Evolutionary conservation across 92 coral and sea anemone genomes (phyloP), one percentile per base, ranked within the genome.

Genomic region (Actinostola sp.): DNA sequence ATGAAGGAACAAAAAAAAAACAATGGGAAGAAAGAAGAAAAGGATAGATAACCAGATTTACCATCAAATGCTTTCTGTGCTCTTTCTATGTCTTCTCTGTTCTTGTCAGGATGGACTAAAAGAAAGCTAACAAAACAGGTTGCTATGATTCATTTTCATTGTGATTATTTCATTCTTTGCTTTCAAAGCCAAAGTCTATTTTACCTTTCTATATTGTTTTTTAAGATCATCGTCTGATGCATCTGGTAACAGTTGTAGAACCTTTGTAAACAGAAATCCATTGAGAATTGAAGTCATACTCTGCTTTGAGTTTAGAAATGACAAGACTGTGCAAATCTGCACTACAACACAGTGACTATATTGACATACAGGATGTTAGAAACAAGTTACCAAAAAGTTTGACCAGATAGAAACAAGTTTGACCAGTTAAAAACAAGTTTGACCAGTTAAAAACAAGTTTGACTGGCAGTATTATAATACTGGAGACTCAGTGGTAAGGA

Each of bases 61-160:
- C 98, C 98, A 71, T 94, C 97, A 81, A 94, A 94, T 44, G 98
- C 94, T 69, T 83, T 92, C 39, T 94, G 97, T 66, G 98, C 97
- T 78, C 88, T 89, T 8, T 94, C 98, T 16, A 70, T 24, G 71
- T 94, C 91, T n/a, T 94, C 89, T 72, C 71, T 81, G 87, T 94
- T 94, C 63, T 94, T 94, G 77, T 94, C 98, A n/a, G 98, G 98
- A 60, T 94, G 97, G 55, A 94, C 92, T 41, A 94, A 84, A 67
- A 20, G 98, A 94, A 38, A 94, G 85, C 98, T 93, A 9, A 46
- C 35, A 46, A 66, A 20, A 41, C 59, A 53, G 19, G 21, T 8
- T 48, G 19, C 19, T 23, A 48, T 4, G 3, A 48, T n/a, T n/a
- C n/a, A n/a, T n/a, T n/a, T n/a, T n/a, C n/a, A n/a, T n/a, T n/a